Evolutionary conservation across 2,888 invertebrate species (phyloP), one percentile per base, ranked within the genome.

Genomic region (Microctonus hyperodae): DNA sequence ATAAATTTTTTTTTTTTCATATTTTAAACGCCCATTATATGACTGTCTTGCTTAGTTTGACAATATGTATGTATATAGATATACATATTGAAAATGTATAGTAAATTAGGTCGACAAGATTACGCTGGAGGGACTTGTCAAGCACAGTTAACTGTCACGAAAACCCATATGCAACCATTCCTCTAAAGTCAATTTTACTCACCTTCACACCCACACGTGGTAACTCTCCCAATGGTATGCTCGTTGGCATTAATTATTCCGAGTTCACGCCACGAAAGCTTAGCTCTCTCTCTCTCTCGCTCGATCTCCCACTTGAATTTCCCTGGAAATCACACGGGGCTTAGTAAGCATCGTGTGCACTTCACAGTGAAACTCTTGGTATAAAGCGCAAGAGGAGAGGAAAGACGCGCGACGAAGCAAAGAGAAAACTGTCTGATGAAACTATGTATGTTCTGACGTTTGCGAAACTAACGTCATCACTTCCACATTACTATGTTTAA

Each of bases 201-300:
- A 50, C 31, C 51, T 61, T 61, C 61, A 61, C 50, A 60, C 51
- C 50, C 50, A 44, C 35, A 35, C 50, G 50, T n/a, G 22, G 35
- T 50, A 44, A 44, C 44, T 44, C 50, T 61, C 61, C 35, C 61
- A 51, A 61, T 61, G 61, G 50, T 51, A 44, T 44, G 50, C 51
- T 61, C 61, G 11, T 51, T 7, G 51, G 51, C 61, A 61, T 61
- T 61, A 61, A 61, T 61, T 61, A 61, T 61, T 61, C 61, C 50
- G 50, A 51, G 61, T 61, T 61, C 61, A 61, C 61, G 61, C 61
- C 51, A 61, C 44, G 44, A 44, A 50, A 61, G 61, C 61, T 61
- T 51, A 11, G 16, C 16, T 16, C 50, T n/a, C 61, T 51, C 51
- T 31, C 44, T n/a, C 44, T 10, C 35, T 35, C 35, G 4, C 35